Conservation (phyloP, 2,888 invertebrate species). For the Dorcus parallelipipedus region DNA sequence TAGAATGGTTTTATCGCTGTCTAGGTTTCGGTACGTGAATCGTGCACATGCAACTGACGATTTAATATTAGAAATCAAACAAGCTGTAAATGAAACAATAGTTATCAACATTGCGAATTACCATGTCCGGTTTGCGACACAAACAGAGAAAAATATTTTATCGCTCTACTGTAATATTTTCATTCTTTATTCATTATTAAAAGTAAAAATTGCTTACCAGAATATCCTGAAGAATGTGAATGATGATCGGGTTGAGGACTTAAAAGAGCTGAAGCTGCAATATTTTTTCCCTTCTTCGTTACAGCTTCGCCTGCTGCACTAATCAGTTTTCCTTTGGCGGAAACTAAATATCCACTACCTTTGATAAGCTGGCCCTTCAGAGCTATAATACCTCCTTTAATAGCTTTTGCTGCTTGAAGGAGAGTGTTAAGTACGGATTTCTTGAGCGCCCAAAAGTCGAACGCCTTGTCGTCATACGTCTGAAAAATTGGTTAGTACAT, state of each 20-base stretch:
- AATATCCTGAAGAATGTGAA: conserved; percentile 10
- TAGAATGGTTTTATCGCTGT: too few species aligned
- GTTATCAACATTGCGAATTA: too few species aligned
- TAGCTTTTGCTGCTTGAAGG: conserved; percentile 83
- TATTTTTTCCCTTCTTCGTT: conserved; percentile 73
- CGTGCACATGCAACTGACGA: too few species aligned
- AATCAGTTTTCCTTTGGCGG: conserved; percentile 65
- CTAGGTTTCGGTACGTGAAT: too few species aligned
- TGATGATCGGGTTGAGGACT: conserved; percentile 45
- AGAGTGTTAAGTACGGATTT: conserved; percentile 78
- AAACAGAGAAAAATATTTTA: background rate
- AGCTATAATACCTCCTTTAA: conserved; percentile 82
- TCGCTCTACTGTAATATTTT: background rate
- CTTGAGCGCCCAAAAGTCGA: conserved; percentile 66
- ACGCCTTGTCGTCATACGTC: conserved; percentile 37
- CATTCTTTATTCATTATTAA: background rate
- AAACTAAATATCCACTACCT: conserved; percentile 70
- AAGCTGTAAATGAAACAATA: too few species aligned
- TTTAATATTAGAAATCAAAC: too few species aligned
- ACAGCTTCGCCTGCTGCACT: conserved; percentile 77
- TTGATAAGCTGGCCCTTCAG: conserved; percentile 85
- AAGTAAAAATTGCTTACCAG: conserved; percentile 7
- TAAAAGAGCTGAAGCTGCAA: conserved; percentile 71
- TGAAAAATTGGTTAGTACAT: conserved; percentile 21
- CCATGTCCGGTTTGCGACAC: too few species aligned